Evolutionary conservation across 2,888 invertebrate species (phyloP), one percentile per base, ranked within the genome.

Genomic region (Plebejus anna): DNA sequence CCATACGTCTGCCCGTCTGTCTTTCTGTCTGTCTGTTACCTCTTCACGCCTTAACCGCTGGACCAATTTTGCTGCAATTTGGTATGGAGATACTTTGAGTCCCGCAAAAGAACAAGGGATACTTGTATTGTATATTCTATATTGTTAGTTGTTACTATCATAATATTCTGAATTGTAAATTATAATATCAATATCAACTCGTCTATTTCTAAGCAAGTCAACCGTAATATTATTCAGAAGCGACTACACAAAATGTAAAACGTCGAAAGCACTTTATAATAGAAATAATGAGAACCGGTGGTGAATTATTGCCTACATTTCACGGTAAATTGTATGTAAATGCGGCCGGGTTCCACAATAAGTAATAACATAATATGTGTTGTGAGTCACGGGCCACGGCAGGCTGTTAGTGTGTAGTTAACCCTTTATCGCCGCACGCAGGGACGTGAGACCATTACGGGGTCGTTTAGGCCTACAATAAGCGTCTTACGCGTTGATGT

Each of bases 251-350:
- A 84, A 86, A 87, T 89, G 88, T 85, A 88, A 88, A 88, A 89
- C 89, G 86, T 87, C 83, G 87, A 87, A 88, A 91, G 89, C 89
- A 89, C 89, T 90, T 91, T 90, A 91, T 91, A 92, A 90, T 90
- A 90, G 90, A 91, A 91, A 91, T 91, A 90, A 91, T 91, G 22
- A 71, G 22, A 91, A 91, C 88, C 89, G 85, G 88, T 90, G 90
- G 85, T 92, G 91, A 93, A 88, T 91, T 92, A 92, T 92, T 92
- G 90, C 88, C 89, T 90, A 91, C 92, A 90, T 92, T 93, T 93
- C 90, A 91, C 91, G 92, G 92, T 92, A 92, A 93, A 92, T 91
- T 91, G 91, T 93, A 93, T 93, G 93, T 93, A 92, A 93, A 93
- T 93, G 90, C 83, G 88, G 86, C 87, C 85, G 90, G 92, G 90